Percentiles rank a stretch among this genome's conserved stretches.
phyloP scores from a whole-genome alignment of 2,888 invertebrate species.

The Acleris sparsana region DNA sequence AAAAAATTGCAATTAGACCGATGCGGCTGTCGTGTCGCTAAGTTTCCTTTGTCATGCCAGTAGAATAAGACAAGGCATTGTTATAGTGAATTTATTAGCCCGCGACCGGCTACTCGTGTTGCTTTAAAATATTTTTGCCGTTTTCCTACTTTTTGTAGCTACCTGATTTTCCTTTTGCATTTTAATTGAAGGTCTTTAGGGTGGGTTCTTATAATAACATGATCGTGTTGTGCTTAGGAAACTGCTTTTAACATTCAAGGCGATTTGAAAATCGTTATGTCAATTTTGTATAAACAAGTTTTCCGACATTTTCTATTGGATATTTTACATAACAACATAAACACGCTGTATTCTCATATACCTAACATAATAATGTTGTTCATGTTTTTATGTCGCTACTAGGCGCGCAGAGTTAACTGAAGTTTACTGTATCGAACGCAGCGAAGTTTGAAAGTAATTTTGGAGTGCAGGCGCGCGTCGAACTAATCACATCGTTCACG shows the following conservation, averaged over 20 bases:
- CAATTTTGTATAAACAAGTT: background rate
- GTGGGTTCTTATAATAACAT: conserved; percentile 1
- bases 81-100: conserved; percentile 73
- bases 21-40: conserved; percentile 65
- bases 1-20: conserved; percentile 77
- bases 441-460: conserved; percentile 78
- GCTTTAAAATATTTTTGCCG: conserved; percentile 40
- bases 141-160: conserved; percentile 52
- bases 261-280: conserved; percentile 10
- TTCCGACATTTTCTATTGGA: background rate
- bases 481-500: conserved; percentile 81
- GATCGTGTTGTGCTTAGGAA: conserved; percentile 15
- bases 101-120: conserved; percentile 50
- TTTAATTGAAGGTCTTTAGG: conserved; percentile 18
- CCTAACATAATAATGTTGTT: conserved; percentile 7
- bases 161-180: conserved; percentile 24
- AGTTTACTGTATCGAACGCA: conserved; percentile 61
- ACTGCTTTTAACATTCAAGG: conserved; percentile 19
- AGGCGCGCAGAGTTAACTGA: conserved; percentile 59
- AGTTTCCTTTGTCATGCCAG: conserved; percentile 79
- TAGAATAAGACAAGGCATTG: conserved; percentile 68
- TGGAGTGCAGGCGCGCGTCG: conserved; percentile 78
- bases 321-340: conserved; percentile 1
- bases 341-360: background rate
- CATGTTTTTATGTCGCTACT: conserved; percentile 46